Conservation (phyloP, 2,888 invertebrate genomes). For the Pterobdella sp. region DNA sequence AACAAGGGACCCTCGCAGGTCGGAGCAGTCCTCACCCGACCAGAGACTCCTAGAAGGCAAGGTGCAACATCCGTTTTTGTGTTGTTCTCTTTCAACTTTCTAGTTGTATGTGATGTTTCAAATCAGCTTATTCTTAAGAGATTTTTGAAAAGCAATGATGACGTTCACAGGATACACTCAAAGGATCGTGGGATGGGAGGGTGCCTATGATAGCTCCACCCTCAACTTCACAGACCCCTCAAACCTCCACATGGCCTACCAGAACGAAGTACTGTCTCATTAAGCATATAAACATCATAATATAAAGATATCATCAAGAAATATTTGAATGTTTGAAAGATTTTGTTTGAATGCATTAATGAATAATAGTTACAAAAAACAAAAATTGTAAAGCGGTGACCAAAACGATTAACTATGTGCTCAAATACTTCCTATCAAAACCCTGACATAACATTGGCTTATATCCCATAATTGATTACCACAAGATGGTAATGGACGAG, state of each 20-base stretch:
- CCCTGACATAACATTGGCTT: neutral
- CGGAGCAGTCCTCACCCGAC: conserved; percentile 18
- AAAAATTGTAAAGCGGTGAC: no score
- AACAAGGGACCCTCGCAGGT: conserved; percentile 4
- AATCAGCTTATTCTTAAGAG: neutral
- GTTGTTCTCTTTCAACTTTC: neutral
- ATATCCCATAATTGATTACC: neutral
- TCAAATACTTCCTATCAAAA: neutral
- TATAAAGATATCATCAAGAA: no score
- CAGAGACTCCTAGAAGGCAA: conserved; percentile 6
- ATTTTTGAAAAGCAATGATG: neutral
- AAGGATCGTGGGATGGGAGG: conserved; percentile 5
- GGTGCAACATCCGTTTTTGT: neutral
- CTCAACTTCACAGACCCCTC: neutral
- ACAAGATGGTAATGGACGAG: conserved; percentile 10
- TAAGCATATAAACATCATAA: no score
- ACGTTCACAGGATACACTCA: neutral
- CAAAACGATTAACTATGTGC: no score
- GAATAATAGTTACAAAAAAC: no score
- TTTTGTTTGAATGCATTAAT: neutral
- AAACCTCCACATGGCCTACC: conserved; percentile 15
- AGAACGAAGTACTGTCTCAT: conserved; percentile 11
- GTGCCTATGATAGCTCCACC: neutral
- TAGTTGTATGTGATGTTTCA: neutral
- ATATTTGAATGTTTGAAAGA: neutral